A percentile compares a stretch with the other conserved stretches of the same genome.
phyloP scores from a whole-genome alignment of 2,888 invertebrate species.

The Azorinus chamasolen region DNA sequence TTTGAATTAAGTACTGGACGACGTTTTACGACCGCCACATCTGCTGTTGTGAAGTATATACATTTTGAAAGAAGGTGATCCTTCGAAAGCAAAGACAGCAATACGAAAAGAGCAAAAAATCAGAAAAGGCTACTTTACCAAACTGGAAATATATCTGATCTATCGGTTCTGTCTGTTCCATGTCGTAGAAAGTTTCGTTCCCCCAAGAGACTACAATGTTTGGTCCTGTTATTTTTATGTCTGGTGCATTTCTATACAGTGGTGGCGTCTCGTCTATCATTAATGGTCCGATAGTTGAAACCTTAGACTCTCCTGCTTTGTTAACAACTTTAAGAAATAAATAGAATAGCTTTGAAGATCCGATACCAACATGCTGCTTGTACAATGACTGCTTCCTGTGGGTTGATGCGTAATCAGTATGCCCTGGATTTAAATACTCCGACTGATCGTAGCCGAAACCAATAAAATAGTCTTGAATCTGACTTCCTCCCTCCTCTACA shows the following conservation, averaged over 20 bases:
- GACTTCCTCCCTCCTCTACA: slow-evolving; percentile 46
- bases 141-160: slow-evolving; percentile 54
- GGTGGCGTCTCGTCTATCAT: slow-evolving; percentile 69
- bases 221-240: slow-evolving; percentile 14
- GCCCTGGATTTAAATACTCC: slow-evolving; percentile 42
- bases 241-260: slow-evolving; percentile 9
- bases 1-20: no score
- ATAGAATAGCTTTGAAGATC: slow-evolving; percentile 47
- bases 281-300: slow-evolving; percentile 55
- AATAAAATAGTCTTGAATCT: slow-evolving; percentile 57
- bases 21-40: no score
- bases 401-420: slow-evolving; percentile 23
- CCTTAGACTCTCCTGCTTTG: slow-evolving; percentile 52
- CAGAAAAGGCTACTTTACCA: no score
- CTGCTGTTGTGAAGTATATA: no score
- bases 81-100: no score
- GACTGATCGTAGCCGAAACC: slow-evolving; percentile 58
- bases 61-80: no score
- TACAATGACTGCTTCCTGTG: slow-evolving; percentile 14
- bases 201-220: slow-evolving; percentile 48
- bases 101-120: no score
- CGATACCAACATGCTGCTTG: slow-evolving; percentile 54
- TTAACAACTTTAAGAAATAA: slow-evolving; percentile 57
- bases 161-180: slow-evolving; percentile 54
- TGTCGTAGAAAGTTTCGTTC: slow-evolving; percentile 57